A percentile compares a stretch with the other conserved stretches of the same genome.
Evolutionary conservation across 2,888 invertebrate genomes (phyloP).

Genomic region (Myopa tessellatipennis): DNA sequence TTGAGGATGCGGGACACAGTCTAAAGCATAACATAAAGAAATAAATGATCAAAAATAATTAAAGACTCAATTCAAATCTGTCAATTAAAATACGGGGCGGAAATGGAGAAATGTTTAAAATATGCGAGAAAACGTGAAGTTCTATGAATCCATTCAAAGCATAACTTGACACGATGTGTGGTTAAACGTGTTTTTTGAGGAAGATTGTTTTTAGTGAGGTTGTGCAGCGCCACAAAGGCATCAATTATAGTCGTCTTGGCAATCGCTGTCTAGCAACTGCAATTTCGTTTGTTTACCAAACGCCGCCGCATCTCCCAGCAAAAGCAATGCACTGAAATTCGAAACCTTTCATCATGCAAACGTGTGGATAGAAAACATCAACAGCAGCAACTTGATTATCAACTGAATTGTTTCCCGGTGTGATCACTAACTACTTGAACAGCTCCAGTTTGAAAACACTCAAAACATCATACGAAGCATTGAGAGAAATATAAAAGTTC

Average conservation of each 20-base stretch:
- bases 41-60: too few species aligned
- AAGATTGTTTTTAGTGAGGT: too few species aligned
- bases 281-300: neutral
- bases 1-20: too few species aligned
- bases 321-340: neutral
- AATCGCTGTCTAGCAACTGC: slow-evolving; percentile 16
- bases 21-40: too few species aligned
- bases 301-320: neutral
- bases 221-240: neutral
- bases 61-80: too few species aligned
- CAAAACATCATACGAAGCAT: slow-evolving; percentile 27
- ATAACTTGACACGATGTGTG: too few species aligned
- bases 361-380: neutral
- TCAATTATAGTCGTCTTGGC: neutral
- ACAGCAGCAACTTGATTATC: neutral
- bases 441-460: neutral
- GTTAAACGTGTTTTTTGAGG: too few species aligned
- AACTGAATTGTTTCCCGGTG: neutral
- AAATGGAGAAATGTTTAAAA: too few species aligned
- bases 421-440: slow-evolving; percentile 2
- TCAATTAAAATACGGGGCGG: too few species aligned
- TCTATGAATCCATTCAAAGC: too few species aligned
- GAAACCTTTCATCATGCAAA: neutral
- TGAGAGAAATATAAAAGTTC: slow-evolving; percentile 12
- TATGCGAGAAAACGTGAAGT: too few species aligned